Evolutionary conservation across 2,888 invertebrate genomes (phyloP).

Genomic region (Calameuta pallipes): DNA sequence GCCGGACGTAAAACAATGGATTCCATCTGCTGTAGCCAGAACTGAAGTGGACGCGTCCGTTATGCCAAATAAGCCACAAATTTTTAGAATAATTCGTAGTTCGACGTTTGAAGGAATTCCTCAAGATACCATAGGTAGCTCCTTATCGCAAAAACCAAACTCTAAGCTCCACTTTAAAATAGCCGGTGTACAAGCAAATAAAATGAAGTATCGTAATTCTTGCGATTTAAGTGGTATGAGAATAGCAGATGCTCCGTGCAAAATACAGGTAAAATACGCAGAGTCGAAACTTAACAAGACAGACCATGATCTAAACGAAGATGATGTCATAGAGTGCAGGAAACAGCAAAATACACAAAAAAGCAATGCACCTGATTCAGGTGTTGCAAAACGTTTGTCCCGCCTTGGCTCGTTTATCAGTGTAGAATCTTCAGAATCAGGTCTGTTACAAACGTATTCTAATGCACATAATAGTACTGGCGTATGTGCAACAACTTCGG

Average conservation of each 20-base stretch:
- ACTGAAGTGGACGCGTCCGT: constrained; percentile 28
- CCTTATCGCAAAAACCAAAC: neutral
- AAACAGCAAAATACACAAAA: constrained; percentile 37
- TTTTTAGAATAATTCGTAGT: constrained; percentile 68
- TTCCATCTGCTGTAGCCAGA: constrained; percentile 56
- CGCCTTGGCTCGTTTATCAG: constrained; percentile 69
- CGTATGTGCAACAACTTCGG: constrained; percentile 53
- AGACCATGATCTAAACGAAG: constrained; percentile 24
- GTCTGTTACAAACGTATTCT: constrained; percentile 21
- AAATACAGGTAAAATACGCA: constrained; percentile 49
- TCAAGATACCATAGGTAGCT: constrained; percentile 30
- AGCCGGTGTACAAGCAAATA: constrained; percentile 4
- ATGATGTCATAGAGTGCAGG: constrained; percentile 39
- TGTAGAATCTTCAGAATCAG: constrained; percentile 58
- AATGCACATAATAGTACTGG: constrained; percentile 20
- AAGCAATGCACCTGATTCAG: constrained; percentile 38
- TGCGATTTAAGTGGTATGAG: constrained; percentile 55
- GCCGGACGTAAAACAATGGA: constrained; percentile 74
- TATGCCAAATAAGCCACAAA: constrained; percentile 33
- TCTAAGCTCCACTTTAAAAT: neutral
- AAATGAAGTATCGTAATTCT: constrained; percentile 51
- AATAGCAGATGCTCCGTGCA: constrained; percentile 46
- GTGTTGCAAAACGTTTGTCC: constrained; percentile 65
- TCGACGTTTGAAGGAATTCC: constrained; percentile 74
- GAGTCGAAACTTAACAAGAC: constrained; percentile 32